Evolutionary conservation across 2,113 vertebrate genomes (phyloP), one percentile per base, ranked within the genome.

Genomic region (Cinclus mexicanus): DNA sequence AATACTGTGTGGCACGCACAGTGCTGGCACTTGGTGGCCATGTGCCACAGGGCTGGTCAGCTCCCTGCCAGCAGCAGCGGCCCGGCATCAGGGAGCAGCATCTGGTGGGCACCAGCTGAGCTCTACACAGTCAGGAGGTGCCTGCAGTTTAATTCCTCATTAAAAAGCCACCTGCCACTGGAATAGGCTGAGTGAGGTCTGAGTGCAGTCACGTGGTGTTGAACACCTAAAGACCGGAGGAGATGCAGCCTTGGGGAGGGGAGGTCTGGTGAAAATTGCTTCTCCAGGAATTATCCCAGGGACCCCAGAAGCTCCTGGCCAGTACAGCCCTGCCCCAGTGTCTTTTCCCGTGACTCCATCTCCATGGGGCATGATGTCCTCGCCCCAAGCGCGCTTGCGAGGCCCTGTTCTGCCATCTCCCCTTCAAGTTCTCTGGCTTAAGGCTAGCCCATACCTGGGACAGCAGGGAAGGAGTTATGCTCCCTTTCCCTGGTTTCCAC

Each of bases 81-180:
- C 59, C 74, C 37, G 39, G 50, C 24, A 81, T 9, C 16, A 26
- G 31, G 39, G 11, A 74, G 41, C 59, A 93, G 69, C 3, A 9
- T 50, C 81, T 1, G 3, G 42, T 4, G 2, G 37, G 52, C 52
- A 33, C 7, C 10, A 5, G 70, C 31, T 50, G 39, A 67, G 31
- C 25, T 21, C 49, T 18, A 33, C 28, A 56, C 0, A 1, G 41
- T 3, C 0, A 0, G 41, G 53, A 57, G 1, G 7, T 61, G 46
- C 59, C 50, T 0, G 0, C 47, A 39, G 85, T 33, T 94, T 87
- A 84, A 81, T 28, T 71, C 44, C 33, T 78, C 6, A 6, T 57
- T 87, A 61, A 57, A 63, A 80, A 84, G 52, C 52, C 88, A 89
- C 42, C 65, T 71, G 78, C 19, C 65, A 46, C 1, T 29, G 71